These are phyloP conservation scores for Cremastobaeus sp. DNA, from an alignment of 2,888 invertebrate species.

Conservation along the genomic window DNA sequence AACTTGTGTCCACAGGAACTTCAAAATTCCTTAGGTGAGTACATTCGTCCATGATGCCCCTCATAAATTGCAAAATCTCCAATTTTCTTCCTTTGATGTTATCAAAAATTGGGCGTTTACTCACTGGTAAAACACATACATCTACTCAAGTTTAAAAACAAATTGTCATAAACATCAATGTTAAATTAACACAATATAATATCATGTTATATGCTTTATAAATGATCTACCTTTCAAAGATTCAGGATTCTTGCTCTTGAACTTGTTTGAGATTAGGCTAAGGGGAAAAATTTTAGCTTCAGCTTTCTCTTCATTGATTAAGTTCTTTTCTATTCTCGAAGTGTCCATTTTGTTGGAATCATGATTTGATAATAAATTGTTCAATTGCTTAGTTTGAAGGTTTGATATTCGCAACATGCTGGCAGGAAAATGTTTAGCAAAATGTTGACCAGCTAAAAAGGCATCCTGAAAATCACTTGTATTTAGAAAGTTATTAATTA, in stretches of 20 bases:
- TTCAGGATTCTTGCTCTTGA: constrained; percentile 69
- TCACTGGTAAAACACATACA: constrained; percentile 72
- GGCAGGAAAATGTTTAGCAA: constrained; percentile 83
- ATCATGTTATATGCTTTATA: neutral
- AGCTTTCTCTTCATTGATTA: constrained; percentile 70
- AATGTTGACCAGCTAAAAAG: constrained; percentile 85
- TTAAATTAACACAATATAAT: neutral
- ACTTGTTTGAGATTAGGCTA: constrained; percentile 71
- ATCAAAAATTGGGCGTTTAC: constrained; percentile 70
- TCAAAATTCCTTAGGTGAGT: constrained; percentile 97
- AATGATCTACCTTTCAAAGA: constrained; percentile 67
- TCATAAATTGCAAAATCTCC: constrained; percentile 95
- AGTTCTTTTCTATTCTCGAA: constrained; percentile 32
- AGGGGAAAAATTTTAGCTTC: constrained; percentile 74
- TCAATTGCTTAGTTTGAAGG: constrained; percentile 73
- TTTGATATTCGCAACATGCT: constrained; percentile 78
- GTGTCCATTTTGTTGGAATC: constrained; percentile 58
- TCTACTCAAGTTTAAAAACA: constrained; percentile 62
- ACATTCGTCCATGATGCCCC: constrained; percentile 99
- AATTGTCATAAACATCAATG: neutral
- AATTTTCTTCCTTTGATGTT: constrained; percentile 83
- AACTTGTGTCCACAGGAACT: constrained; percentile 89
- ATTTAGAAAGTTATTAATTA: no score
- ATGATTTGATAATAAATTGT: constrained; percentile 64
- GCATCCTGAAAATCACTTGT: constrained; percentile 77